A percentile compares a stretch with the other conserved stretches of the same genome.
phyloP scores from a whole-genome alignment of 2,888 invertebrate genomes.

The Hyposoter didymator region DNA sequence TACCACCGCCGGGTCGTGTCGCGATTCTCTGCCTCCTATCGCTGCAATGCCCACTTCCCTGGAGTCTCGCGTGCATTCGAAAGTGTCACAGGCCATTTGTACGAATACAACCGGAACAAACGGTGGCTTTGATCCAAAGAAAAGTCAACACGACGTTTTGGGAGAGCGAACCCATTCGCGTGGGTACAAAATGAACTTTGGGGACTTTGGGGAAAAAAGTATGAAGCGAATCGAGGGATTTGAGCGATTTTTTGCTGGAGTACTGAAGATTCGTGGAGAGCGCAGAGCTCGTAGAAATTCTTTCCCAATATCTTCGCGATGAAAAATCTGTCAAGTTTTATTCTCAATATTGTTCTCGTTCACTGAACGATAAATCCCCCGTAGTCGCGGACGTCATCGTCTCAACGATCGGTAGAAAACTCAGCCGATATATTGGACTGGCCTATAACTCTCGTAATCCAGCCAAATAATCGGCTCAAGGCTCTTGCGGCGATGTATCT shows the following conservation, averaged over 20 bases:
- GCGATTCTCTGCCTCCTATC: constrained; percentile 20
- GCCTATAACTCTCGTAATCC: constrained; percentile 63
- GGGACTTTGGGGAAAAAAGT: no score
- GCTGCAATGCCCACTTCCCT: constrained; percentile 20
- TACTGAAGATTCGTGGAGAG: not conserved
- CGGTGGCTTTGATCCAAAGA: not conserved
- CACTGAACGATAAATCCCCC: constrained; percentile 8
- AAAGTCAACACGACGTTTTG: not conserved
- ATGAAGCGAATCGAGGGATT: no score
- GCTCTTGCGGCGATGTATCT: constrained; percentile 26
- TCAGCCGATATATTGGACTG: constrained; percentile 52
- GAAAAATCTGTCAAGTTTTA: not conserved
- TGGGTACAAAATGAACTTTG: no score
- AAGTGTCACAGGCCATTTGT: constrained; percentile 40
- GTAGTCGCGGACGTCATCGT: constrained; percentile 8
- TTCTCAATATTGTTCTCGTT: constrained; percentile 14
- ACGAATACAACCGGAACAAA: constrained; percentile 5
- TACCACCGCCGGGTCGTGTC: constrained; percentile 25
- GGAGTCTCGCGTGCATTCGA: constrained; percentile 41
- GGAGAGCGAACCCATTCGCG: not conserved
- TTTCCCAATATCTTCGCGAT: not conserved
- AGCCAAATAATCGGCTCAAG: constrained; percentile 59
- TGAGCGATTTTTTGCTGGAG: not conserved
- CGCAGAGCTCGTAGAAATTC: not conserved
- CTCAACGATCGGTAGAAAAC: constrained; percentile 21